phyloP scores from a whole-genome alignment of 2,888 invertebrate species.

The Drosophila infuscata region DNA sequence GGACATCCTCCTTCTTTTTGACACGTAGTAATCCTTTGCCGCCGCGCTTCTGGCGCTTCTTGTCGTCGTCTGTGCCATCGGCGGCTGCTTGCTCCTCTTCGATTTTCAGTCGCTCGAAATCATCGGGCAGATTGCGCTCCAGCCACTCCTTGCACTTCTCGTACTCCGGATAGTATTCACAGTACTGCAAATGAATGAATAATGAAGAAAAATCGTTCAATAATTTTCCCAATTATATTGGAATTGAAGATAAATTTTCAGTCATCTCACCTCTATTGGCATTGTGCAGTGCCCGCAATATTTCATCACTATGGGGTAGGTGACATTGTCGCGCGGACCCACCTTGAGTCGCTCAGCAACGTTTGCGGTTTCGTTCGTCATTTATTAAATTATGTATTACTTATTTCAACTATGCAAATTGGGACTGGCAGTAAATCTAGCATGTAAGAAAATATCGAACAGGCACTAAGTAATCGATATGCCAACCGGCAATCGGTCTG shows the following conservation, averaged over 20 bases:
- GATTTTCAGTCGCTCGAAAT: slow-evolving; percentile 94
- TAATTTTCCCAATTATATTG: not conserved
- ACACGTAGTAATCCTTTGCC: slow-evolving; percentile 98
- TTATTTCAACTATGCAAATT: slow-evolving; percentile 22
- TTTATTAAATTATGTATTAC: slow-evolving; percentile 65
- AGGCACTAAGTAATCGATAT: slow-evolving; percentile 32
- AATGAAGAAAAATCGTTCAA: not conserved
- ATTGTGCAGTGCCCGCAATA: slow-evolving; percentile 98
- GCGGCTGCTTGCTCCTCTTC: slow-evolving; percentile 87
- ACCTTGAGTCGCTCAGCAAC: slow-evolving; percentile 86
- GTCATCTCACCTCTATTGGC: slow-evolving; percentile 92
- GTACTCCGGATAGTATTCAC: slow-evolving; percentile 98
- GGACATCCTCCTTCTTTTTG: slow-evolving; percentile 96
- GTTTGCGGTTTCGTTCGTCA: slow-evolving; percentile 88
- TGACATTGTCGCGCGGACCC: slow-evolving; percentile 90
- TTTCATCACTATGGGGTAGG: slow-evolving; percentile 92
- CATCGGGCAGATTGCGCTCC: slow-evolving; percentile 96
- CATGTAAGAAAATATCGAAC: slow-evolving; percentile 14
- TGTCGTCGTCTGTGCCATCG: slow-evolving; percentile 94
- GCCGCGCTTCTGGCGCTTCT: slow-evolving; percentile 97
- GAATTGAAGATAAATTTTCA: not conserved
- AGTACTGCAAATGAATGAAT: slow-evolving; percentile 88
- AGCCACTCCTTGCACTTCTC: slow-evolving; percentile 99
- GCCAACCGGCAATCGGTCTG: slow-evolving; percentile 2
- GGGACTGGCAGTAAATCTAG: slow-evolving; percentile 12